Evolutionary conservation across 2,113 vertebrate genomes (phyloP).

Genomic region (Micromys minutus): DNA sequence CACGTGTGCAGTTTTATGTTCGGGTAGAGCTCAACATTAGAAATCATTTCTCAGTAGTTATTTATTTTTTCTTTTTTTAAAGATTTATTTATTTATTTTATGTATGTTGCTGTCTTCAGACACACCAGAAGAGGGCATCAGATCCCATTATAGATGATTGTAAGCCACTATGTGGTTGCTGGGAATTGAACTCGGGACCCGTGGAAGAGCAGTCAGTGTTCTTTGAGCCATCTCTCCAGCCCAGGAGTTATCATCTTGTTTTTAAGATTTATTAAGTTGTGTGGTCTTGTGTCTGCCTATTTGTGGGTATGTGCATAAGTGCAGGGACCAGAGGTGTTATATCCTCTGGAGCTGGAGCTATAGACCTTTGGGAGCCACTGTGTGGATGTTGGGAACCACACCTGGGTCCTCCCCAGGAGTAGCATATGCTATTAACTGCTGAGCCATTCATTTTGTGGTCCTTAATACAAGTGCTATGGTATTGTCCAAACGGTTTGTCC

Average conservation of each 20-base stretch:
- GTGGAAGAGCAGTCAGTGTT: no score
- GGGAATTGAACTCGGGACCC: no score
- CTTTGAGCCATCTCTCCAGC: no score
- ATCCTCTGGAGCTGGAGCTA: neutral
- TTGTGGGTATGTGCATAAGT: neutral
- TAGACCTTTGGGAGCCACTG: neutral
- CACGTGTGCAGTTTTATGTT: neutral
- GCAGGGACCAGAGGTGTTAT: neutral
- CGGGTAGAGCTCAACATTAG: neutral
- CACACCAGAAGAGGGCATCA: no score
- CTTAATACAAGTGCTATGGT: fast-evolving
- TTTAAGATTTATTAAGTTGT: neutral
- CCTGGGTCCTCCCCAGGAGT: neutral
- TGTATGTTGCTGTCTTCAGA: no score
- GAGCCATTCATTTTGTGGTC: neutral
- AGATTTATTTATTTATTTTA: no score
- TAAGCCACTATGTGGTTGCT: no score
- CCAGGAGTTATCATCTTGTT: neutral
- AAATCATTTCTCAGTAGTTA: neutral
- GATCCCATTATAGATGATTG: no score
- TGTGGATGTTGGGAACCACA: neutral
- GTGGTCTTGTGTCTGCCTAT: neutral
- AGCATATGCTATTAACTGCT: neutral
- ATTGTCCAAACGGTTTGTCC: neutral
- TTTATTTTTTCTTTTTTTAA: no score